These are phyloP conservation scores for Brachionus rotundiformis DNA, from an alignment of 1,140 invertebrate species.

Conservation along the genomic window DNA sequence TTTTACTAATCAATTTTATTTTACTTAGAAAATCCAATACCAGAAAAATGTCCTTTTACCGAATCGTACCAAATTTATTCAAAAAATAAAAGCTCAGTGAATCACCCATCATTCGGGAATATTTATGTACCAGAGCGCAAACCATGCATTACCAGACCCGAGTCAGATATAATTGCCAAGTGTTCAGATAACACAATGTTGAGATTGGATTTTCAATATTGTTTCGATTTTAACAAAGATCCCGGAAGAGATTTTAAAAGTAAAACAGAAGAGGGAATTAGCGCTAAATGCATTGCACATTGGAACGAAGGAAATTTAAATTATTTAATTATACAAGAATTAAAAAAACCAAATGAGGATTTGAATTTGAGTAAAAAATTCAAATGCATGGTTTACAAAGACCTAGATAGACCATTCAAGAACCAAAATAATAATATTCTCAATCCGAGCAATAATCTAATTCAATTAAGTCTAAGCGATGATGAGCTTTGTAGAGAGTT, in stretches of 20 bases:
- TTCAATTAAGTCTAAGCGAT: slow-evolving; percentile 23
- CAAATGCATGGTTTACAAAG: slow-evolving; percentile 37
- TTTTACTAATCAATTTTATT: no score
- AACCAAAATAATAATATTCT: slow-evolving; percentile 34
- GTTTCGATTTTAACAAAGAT: background rate
- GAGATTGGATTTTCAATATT: slow-evolving; percentile 15
- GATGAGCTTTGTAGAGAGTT: slow-evolving; percentile 46
- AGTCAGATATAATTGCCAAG: background rate
- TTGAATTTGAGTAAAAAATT: background rate
- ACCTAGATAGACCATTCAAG: slow-evolving; percentile 12
- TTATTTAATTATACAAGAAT: slow-evolving; percentile 36
- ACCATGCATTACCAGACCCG: background rate
- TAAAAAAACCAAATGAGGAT: background rate
- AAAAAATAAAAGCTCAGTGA: background rate
- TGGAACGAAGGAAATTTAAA: slow-evolving; percentile 44
- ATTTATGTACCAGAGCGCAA: background rate
- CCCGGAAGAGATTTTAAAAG: background rate
- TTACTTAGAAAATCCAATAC: background rate
- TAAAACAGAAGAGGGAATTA: background rate
- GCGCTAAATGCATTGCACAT: slow-evolving; percentile 46
- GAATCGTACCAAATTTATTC: slow-evolving; percentile 24
- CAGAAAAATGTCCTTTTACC: slow-evolving; percentile 22
- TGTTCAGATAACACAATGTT: slow-evolving; percentile 28
- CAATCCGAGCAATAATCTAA: slow-evolving; percentile 7
- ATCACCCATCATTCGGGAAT: background rate